Percentiles rank a stretch among this genome's conserved stretches.
These are phyloP conservation scores for Periophthalmus modestus DNA, from an alignment of 2,113 vertebrate genomes.

Conservation along the genomic window DNA sequence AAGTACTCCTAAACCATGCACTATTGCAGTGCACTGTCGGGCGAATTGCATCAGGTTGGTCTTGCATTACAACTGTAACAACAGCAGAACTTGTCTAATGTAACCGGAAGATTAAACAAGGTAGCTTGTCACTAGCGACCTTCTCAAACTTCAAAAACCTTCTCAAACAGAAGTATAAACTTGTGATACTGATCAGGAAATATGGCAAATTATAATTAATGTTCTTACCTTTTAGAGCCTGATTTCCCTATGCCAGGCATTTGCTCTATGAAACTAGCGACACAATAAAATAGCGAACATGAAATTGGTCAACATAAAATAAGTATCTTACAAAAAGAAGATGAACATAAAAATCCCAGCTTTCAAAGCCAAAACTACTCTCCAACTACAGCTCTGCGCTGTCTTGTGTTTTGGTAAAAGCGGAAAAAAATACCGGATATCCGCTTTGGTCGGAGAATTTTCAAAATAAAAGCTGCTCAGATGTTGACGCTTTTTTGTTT, in stretches of 20 bases:
- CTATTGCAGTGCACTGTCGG: not conserved
- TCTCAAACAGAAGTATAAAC: not conserved
- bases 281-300: not conserved
- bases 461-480: slow-evolving; percentile 50
- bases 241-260: slow-evolving; percentile 58
- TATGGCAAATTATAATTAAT: not conserved
- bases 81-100: not conserved
- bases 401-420: not conserved
- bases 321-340: not conserved
- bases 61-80: not conserved
- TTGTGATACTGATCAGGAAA: not conserved
- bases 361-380: not conserved
- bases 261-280: not conserved
- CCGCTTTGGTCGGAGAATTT: slow-evolving; percentile 25
- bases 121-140: not conserved
- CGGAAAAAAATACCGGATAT: slow-evolving; percentile 21
- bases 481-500: not conserved
- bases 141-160: not conserved
- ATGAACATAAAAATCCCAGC: not conserved
- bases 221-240: slow-evolving; percentile 51
- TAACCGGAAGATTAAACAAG: not conserved
- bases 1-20: not conserved
- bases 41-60: not conserved
- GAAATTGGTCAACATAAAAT: not conserved
- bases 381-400: not conserved